Conservation (phyloP, 1,140 invertebrate species). For the Drosophila fuyamai region DNA sequence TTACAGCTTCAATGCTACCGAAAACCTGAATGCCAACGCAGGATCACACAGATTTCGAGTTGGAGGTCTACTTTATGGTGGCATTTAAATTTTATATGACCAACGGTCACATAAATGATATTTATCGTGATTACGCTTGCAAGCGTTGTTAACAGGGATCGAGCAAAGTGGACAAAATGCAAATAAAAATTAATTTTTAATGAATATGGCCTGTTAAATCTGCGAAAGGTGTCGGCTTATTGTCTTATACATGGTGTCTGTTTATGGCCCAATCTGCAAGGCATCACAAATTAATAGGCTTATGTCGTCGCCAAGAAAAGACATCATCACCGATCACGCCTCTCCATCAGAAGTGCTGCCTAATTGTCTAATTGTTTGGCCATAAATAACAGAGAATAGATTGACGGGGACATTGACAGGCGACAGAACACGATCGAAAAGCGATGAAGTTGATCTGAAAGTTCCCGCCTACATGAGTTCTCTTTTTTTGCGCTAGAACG, state of each 20-base stretch:
- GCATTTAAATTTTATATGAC: slow-evolving; percentile 41
- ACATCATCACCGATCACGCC: slow-evolving; percentile 46
- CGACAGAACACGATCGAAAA: slow-evolving; percentile 25
- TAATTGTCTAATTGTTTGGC: slow-evolving; percentile 71
- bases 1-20: slow-evolving; percentile 25
- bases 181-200: slow-evolving; percentile 52
- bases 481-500: slow-evolving; percentile 17
- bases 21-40: slow-evolving; percentile 33
- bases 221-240: slow-evolving; percentile 44
- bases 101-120: slow-evolving; percentile 49
- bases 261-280: slow-evolving; percentile 30
- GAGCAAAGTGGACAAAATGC: slow-evolving; percentile 31
- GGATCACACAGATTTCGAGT: slow-evolving; percentile 16
- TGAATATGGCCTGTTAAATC: slow-evolving; percentile 35
- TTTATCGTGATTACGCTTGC: slow-evolving; percentile 19
- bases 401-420: slow-evolving; percentile 53
- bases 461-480: slow-evolving; percentile 36
- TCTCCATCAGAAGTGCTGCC: slow-evolving; percentile 39
- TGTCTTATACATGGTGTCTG: slow-evolving; percentile 13
- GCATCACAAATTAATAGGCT: slow-evolving; percentile 63
- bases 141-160: slow-evolving; percentile 32
- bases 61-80: slow-evolving; percentile 46
- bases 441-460: slow-evolving; percentile 33
- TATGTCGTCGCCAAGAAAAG: slow-evolving; percentile 41
- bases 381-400: slow-evolving; percentile 56